Evolutionary conservation across 2,797 vertebrate genomes (phyloP).

Genomic region (Pampus argenteus): DNA sequence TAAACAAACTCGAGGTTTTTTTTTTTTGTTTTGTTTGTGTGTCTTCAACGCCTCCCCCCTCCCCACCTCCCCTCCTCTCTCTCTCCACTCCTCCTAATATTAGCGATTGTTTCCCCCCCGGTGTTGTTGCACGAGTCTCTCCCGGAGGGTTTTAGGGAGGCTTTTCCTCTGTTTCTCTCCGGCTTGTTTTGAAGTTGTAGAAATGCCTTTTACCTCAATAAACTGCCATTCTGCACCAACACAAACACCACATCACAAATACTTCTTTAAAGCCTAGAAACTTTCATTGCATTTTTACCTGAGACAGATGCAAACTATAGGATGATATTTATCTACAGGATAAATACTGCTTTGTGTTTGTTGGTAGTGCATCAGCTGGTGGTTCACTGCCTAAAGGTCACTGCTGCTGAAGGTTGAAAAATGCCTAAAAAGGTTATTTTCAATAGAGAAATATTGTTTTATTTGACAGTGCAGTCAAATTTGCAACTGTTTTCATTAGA

Average conservation of each 20-base stretch:
- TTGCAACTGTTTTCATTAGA: too few relatives aligned
- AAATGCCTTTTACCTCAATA: slow-evolving; percentile 59
- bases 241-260: slow-evolving; percentile 44
- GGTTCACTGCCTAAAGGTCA: slow-evolving; percentile 15
- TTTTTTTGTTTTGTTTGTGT: slow-evolving; percentile 8
- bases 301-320: slow-evolving; percentile 31
- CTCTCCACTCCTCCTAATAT: slow-evolving; percentile 80
- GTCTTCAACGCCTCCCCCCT: slow-evolving; percentile 5
- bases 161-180: slow-evolving; percentile 48
- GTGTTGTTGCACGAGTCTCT: slow-evolving; percentile 84
- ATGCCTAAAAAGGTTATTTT: too few relatives aligned
- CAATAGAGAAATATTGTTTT: too few relatives aligned
- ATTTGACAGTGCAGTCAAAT: too few relatives aligned
- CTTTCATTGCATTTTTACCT: slow-evolving; percentile 25
- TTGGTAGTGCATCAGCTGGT: background rate
- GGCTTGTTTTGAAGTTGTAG: slow-evolving; percentile 64
- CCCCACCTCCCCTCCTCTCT: slow-evolving; percentile 26
- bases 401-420: too few relatives aligned
- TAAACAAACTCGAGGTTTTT: slow-evolving; percentile 90
- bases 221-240: slow-evolving; percentile 38
- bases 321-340: slow-evolving; percentile 41
- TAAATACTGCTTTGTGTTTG: slow-evolving; percentile 26
- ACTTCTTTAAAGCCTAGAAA: slow-evolving; percentile 26
- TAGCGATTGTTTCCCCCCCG: slow-evolving; percentile 88
- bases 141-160: slow-evolving; percentile 83